phyloP scores from a whole-genome alignment of 2,888 invertebrate species.

The Lasioglossum calceatum region DNA sequence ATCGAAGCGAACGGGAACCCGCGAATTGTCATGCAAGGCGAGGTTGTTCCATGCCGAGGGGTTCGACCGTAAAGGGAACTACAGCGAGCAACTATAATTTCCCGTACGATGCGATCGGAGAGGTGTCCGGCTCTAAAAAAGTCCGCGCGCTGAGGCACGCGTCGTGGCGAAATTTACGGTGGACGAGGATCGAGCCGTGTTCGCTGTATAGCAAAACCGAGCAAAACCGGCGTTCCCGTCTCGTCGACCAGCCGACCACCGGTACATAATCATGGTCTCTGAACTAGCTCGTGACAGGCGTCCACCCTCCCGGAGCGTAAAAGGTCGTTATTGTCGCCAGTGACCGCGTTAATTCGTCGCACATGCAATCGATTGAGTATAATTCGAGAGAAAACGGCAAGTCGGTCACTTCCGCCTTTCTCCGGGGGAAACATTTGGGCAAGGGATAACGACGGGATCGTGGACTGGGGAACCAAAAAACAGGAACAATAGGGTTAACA shows the following conservation, averaged over 20 bases:
- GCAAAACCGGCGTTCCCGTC: background rate
- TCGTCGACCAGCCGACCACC: background rate
- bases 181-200: background rate
- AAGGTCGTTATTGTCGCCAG: slow-evolving; percentile 64
- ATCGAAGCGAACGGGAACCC: background rate
- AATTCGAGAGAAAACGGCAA: slow-evolving; percentile 50
- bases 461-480: background rate
- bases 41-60: background rate
- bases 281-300: slow-evolving; percentile 33
- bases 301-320: slow-evolving; percentile 25
- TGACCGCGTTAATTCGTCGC: slow-evolving; percentile 62
- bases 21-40: slow-evolving; percentile 7
- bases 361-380: slow-evolving; percentile 40
- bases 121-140: slow-evolving; percentile 30
- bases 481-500: background rate
- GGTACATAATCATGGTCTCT: slow-evolving; percentile 33
- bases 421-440: slow-evolving; percentile 1
- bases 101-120: slow-evolving; percentile 8
- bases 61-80: background rate
- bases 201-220: background rate
- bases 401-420: slow-evolving; percentile 57
- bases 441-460: no score
- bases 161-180: background rate
- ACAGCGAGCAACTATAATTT: background rate
- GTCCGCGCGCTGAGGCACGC: slow-evolving; percentile 8